These are phyloP conservation scores for Hemicentrotus pulcherrimus DNA, from an alignment of 35 echinoderm and acorn worm genomes.

Conservation along the genomic window DNA sequence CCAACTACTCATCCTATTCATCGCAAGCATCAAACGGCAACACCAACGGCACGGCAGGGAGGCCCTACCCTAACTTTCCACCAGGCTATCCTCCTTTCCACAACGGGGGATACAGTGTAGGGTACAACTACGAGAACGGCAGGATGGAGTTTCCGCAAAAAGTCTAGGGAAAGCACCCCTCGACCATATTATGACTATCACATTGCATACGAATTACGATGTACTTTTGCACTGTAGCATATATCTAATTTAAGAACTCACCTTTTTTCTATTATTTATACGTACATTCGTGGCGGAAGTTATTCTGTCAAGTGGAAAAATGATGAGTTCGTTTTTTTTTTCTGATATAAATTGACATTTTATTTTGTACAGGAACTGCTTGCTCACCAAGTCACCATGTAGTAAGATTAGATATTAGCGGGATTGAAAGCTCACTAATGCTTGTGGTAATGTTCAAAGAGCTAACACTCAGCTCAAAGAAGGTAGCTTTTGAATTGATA, in stretches of 20 bases:
- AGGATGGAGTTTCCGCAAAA: slow-evolving; percentile 81
- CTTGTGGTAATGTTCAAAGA: background rate
- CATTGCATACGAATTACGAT: slow-evolving; percentile 5
- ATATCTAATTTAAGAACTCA: slow-evolving; percentile 34
- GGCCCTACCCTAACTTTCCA: slow-evolving; percentile 79
- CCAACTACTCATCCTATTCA: slow-evolving; percentile 93
- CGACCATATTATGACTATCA: background rate
- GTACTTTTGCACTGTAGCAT: slow-evolving; percentile 31
- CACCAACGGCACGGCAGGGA: slow-evolving; percentile 17
- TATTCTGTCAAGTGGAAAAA: background rate
- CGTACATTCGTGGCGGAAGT: background rate
- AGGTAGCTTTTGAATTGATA: background rate
- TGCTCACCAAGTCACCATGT: background rate
- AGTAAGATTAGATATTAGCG: background rate
- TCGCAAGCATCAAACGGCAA: slow-evolving; percentile 60
- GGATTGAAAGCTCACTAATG: background rate
- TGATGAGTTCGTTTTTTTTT: background rate
- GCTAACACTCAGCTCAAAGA: background rate
- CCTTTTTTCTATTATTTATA: slow-evolving; percentile 47
- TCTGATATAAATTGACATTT: background rate
- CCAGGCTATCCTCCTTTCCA: slow-evolving; percentile 67
- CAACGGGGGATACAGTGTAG: slow-evolving; percentile 85
- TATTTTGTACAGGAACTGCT: background rate
- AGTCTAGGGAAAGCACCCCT: slow-evolving; percentile 43
- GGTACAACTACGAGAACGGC: slow-evolving; percentile 78